Percentiles rank a stretch among this genome's conserved stretches.
Conservation (phyloP, 2,888 invertebrate genomes). For the Drosophila nr. fundita region DNA sequence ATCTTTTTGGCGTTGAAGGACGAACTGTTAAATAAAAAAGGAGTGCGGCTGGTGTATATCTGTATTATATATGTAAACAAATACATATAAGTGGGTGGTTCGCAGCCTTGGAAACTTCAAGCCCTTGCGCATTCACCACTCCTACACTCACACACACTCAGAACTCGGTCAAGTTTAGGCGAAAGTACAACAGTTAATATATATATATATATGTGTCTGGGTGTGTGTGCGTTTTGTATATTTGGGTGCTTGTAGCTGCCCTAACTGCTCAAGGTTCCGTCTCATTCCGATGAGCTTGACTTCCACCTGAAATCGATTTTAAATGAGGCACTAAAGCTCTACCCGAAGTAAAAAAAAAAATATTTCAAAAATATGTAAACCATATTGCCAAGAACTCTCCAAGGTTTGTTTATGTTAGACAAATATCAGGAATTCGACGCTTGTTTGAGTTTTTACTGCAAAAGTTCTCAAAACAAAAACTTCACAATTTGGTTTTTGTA, state of each 20-base stretch:
- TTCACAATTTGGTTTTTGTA: conserved; percentile 6
- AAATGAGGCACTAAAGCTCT: neutral
- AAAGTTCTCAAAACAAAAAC: conserved; percentile 6
- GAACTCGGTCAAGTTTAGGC: conserved; percentile 74
- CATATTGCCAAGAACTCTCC: neutral
- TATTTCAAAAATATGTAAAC: neutral
- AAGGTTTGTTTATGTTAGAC: neutral
- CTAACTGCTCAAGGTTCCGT: conserved; percentile 47
- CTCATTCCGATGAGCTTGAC: conserved; percentile 21
- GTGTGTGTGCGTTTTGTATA: conserved; percentile 17
- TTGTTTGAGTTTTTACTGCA: neutral
- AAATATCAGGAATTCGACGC: neutral
- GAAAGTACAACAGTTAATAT: conserved; percentile 32
- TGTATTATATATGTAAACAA: neutral
- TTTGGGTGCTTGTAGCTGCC: conserved; percentile 25
- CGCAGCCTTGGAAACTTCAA: conserved; percentile 47
- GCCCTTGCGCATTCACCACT: neutral
- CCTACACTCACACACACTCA: neutral
- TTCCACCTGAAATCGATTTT: conserved; percentile 45
- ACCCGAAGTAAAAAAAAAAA: neutral
- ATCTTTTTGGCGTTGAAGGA: conserved; percentile 12
- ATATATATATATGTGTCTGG: neutral
- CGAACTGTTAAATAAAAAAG: conserved; percentile 4
- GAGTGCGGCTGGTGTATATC: neutral
- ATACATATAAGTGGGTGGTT: neutral